Conservation (phyloP, 2,113 vertebrate genomes). For the Isichthys henryi region DNA sequence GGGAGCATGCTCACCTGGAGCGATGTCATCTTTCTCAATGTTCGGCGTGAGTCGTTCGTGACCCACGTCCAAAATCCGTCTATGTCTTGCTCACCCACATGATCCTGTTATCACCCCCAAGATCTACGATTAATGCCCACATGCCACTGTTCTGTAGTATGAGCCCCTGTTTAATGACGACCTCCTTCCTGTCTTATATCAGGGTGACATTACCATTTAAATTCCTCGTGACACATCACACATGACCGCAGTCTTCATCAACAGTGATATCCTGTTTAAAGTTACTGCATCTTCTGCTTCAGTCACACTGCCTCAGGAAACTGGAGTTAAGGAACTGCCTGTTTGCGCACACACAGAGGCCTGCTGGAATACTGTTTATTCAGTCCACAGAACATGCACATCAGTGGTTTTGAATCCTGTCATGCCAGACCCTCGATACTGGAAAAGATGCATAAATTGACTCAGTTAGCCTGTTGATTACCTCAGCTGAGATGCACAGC, state of each 20-base stretch:
- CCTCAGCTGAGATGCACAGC: background rate
- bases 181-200: background rate
- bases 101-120: background rate
- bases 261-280: background rate
- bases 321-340: background rate
- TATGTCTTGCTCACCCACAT: background rate
- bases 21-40: too few relatives aligned
- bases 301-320: background rate
- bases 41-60: background rate
- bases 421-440: background rate
- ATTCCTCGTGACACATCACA: background rate
- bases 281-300: background rate
- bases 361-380: background rate
- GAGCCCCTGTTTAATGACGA: background rate
- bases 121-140: background rate
- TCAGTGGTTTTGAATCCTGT: background rate
- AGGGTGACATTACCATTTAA: background rate
- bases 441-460: background rate
- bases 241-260: background rate
- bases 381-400: background rate
- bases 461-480: background rate
- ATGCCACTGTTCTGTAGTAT: background rate
- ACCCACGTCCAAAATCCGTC: background rate
- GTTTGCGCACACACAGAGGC: background rate
- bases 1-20: too few relatives aligned